Percentiles rank a stretch among this genome's conserved stretches.
phyloP scores from a whole-genome alignment of 2,888 invertebrate species.

The Apamea sordens region DNA sequence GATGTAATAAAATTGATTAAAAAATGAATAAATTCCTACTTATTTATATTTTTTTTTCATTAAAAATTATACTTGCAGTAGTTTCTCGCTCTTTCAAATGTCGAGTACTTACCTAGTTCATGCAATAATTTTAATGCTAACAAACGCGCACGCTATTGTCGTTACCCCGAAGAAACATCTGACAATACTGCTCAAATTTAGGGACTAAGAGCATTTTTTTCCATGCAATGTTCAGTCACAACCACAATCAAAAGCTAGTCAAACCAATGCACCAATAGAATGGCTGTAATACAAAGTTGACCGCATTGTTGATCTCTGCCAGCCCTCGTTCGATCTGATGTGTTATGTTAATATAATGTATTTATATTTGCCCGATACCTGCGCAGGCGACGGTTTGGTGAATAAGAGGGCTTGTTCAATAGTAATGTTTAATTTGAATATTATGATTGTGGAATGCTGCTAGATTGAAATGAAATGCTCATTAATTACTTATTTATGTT shows the following conservation, averaged over 20 bases:
- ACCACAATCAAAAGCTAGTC: slow-evolving; percentile 29
- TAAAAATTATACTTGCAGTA: not conserved
- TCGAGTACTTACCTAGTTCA: not conserved
- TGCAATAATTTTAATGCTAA: not conserved
- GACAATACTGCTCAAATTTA: not conserved
- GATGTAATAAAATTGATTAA: not conserved
- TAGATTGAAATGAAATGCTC: slow-evolving; percentile 6
- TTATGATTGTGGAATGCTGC: not conserved
- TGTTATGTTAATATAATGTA: slow-evolving; percentile 67
- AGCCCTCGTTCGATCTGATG: slow-evolving; percentile 72
- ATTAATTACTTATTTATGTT: not conserved
- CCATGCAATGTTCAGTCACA: not conserved
- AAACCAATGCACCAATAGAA: slow-evolving; percentile 46
- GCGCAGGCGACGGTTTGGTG: slow-evolving; percentile 59
- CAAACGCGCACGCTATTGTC: not conserved
- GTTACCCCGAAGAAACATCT: not conserved
- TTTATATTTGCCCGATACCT: slow-evolving; percentile 61
- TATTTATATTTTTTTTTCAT: not conserved
- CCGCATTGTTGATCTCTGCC: slow-evolving; percentile 63
- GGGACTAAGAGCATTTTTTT: not conserved
- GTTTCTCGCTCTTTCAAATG: not conserved
- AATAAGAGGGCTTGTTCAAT: slow-evolving; percentile 17
- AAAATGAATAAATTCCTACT: not conserved
- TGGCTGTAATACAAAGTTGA: slow-evolving; percentile 49
- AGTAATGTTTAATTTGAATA: not conserved